Percentiles rank a stretch among this genome's conserved stretches.
These are phyloP conservation scores for Tridacna crocea DNA, from an alignment of 2,888 invertebrate genomes.

Conservation along the genomic window DNA sequence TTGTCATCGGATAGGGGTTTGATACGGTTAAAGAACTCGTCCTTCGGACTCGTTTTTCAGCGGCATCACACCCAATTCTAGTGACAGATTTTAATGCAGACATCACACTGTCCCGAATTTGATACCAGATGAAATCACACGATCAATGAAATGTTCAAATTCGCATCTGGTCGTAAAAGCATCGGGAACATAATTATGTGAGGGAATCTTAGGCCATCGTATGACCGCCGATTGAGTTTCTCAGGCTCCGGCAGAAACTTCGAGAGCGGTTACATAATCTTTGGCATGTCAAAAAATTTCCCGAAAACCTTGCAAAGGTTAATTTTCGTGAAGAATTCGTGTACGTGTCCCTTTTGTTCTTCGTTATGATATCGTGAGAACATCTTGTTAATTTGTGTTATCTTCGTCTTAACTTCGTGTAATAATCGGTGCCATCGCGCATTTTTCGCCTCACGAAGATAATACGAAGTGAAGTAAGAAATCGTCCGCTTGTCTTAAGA, in stretches of 20 bases:
- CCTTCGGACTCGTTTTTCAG: too few relatives aligned
- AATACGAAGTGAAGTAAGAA: constrained; percentile 41
- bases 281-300: too few relatives aligned
- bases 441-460: too few relatives aligned
- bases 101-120: neutral
- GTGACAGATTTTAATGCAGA: neutral
- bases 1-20: too few relatives aligned
- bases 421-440: constrained; percentile 30
- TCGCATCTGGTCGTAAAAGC: neutral
- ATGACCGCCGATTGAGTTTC: constrained; percentile 19
- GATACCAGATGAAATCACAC: neutral
- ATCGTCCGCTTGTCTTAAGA: too few relatives aligned
- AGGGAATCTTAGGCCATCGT: constrained; percentile 1
- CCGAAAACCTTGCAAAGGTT: too few relatives aligned
- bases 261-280: too few relatives aligned
- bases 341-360: constrained; percentile 11
- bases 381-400: constrained; percentile 13
- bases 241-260: too few relatives aligned
- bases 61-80: too few relatives aligned
- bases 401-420: constrained; percentile 19
- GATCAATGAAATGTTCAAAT: neutral
- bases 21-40: too few relatives aligned
- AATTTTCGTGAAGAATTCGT: neutral
- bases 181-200: neutral
- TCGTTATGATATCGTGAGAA: neutral